A percentile compares a stretch with the other conserved stretches of the same genome.
These are phyloP conservation scores for Tuberolachnus salignus DNA, from an alignment of 2,888 invertebrate genomes.

Conservation along the genomic window DNA sequence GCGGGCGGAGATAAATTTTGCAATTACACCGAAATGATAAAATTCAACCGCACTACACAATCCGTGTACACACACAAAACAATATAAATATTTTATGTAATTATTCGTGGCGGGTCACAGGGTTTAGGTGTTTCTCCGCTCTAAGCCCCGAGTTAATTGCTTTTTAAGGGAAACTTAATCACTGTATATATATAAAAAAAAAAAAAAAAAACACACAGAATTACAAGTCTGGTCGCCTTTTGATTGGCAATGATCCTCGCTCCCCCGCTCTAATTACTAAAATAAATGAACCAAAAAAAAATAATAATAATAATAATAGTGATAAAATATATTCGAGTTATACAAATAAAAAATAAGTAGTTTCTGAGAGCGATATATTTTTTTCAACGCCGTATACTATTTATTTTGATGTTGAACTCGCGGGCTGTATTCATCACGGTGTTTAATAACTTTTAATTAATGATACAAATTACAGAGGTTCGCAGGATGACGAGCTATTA, in stretches of 20 bases:
- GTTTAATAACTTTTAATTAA: slow-evolving; percentile 31
- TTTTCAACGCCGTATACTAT: background rate
- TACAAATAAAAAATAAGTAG: background rate
- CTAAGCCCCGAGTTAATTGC: slow-evolving; percentile 46
- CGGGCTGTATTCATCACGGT: background rate
- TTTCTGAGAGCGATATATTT: background rate
- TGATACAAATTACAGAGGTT: slow-evolving; percentile 10
- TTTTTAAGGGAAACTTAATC: slow-evolving; percentile 50
- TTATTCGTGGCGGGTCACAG: slow-evolving; percentile 45
- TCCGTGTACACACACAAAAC: slow-evolving; percentile 13
- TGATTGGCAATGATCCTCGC: slow-evolving; percentile 39
- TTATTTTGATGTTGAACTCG: background rate
- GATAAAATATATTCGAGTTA: too few species aligned
- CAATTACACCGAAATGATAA: slow-evolving; percentile 31
- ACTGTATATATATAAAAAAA: too few species aligned
- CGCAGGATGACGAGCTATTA: background rate
- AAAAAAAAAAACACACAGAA: slow-evolving; percentile 31
- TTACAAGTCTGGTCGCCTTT: slow-evolving; percentile 5
- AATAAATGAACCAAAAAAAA: slow-evolving; percentile 15
- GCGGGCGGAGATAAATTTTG: background rate
- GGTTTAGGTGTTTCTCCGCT: slow-evolving; percentile 1
- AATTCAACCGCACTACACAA: slow-evolving; percentile 1
- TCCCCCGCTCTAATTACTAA: slow-evolving; percentile 21
- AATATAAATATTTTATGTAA: slow-evolving; percentile 39
- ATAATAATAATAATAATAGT: background rate